phyloP scores from a whole-genome alignment of 2,888 invertebrate species.

The Osmoderma eremita region DNA sequence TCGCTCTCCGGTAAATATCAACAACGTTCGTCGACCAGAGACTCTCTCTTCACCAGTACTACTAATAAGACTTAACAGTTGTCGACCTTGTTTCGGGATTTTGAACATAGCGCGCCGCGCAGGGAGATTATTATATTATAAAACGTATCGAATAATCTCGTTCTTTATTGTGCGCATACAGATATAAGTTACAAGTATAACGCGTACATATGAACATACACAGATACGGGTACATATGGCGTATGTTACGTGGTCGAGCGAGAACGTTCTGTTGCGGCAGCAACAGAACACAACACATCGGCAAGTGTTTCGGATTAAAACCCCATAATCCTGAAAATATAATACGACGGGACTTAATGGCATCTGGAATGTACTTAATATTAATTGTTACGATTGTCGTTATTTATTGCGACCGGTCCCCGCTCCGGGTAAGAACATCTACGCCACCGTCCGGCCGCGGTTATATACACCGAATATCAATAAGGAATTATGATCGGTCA shows the following conservation, averaged over 20 bases:
- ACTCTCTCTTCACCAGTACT: too few species aligned
- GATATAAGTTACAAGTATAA: conserved; percentile 8
- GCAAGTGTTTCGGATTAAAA: conserved; percentile 40
- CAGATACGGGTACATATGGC: not conserved
- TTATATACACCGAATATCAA: conserved; percentile 56
- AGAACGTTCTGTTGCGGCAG: conserved; percentile 4
- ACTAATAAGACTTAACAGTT: conserved; percentile 31
- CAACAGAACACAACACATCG: not conserved
- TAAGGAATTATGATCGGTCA: conserved; percentile 59
- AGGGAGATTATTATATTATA: conserved; percentile 37
- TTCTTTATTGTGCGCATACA: conserved; percentile 12
- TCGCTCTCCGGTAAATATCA: too few species aligned
- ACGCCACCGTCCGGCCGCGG: conserved; percentile 56
- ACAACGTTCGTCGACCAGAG: too few species aligned
- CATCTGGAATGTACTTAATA: conserved; percentile 47
- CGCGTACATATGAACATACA: not conserved
- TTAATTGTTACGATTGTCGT: conserved; percentile 51
- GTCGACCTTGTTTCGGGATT: conserved; percentile 52
- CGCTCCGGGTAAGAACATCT: conserved; percentile 52
- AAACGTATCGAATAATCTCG: conserved; percentile 40
- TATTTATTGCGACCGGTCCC: conserved; percentile 47
- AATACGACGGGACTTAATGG: conserved; percentile 30
- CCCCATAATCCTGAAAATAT: conserved; percentile 43
- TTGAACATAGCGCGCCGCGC: conserved; percentile 26
- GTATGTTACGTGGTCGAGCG: too few species aligned